Evolutionary conservation across 1,140 invertebrate species (phyloP).

Genomic region (Doryteuthis pealeii): DNA sequence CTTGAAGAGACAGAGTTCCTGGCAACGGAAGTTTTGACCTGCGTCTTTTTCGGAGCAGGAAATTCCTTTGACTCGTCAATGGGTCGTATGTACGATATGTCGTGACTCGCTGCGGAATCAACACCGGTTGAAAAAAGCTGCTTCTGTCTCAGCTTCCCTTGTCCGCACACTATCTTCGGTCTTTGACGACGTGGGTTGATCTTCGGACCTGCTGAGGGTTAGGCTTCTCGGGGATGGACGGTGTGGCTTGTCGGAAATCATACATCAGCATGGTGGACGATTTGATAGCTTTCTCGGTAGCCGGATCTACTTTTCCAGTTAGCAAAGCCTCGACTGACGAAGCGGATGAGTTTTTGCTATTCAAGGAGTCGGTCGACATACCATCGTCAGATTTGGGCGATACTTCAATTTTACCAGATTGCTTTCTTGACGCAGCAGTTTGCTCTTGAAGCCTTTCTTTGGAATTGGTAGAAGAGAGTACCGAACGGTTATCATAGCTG

Average conservation of each 20-base stretch:
- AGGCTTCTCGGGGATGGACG: slow-evolving; percentile 37
- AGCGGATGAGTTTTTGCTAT: not conserved
- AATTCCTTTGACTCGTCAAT: too few relatives aligned
- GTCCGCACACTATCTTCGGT: slow-evolving; percentile 35
- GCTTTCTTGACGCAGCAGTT: not conserved
- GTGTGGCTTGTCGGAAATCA: slow-evolving; percentile 33
- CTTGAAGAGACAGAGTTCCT: too few relatives aligned
- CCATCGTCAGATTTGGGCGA: slow-evolving; percentile 11
- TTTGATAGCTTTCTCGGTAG: slow-evolving; percentile 9
- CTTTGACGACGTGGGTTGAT: slow-evolving; percentile 45
- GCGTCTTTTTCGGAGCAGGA: too few relatives aligned
- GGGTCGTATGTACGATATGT: too few relatives aligned
- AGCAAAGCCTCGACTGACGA: not conserved
- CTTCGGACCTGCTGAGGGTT: slow-evolving; percentile 36
- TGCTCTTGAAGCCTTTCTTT: too few relatives aligned
- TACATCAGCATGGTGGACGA: slow-evolving; percentile 5
- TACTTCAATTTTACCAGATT: not conserved
- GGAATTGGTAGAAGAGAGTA: too few relatives aligned
- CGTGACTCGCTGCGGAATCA: too few relatives aligned
- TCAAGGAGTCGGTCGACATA: slow-evolving; percentile 6
- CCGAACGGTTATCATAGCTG: too few relatives aligned
- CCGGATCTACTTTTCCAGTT: not conserved
- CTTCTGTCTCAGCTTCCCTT: not conserved
- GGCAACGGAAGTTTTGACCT: too few relatives aligned
- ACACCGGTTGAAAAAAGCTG: not conserved